Evolutionary conservation across 2,888 invertebrate species (phyloP), one percentile per base, ranked within the genome.

Genomic region (Amiota minor): DNA sequence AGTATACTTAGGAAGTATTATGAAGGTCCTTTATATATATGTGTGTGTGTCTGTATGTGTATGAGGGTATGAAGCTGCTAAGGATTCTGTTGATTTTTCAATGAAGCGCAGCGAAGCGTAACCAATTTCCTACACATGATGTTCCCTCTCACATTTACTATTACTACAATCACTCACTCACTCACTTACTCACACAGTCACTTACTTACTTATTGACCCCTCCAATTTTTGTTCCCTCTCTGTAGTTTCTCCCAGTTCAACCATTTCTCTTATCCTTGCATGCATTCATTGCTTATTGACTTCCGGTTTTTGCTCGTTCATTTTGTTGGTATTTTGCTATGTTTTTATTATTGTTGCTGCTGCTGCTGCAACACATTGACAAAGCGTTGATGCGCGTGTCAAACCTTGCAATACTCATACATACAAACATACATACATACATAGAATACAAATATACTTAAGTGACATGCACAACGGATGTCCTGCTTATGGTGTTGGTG

Each of bases 301-400:
- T 59, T 59, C 18, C 59, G 59, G 16, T 59, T 59, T 35, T 35
- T 35, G 18, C 18, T 18, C 16, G 6, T 56, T 56, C 16, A 56
- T 56, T 10, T 56, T 18, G 56, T 56, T 18, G 56, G 56, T 20
- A 20, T 56, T 18, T 56, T 56, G 56, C 56, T 18, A 10, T 18
- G 16, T n/a, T 18, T 56, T 56, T 56, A 20, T 56, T 6, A 35
- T 20, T 16, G 59, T 12, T 18, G 59, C 12, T 18, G 56, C 16
- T 47, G 64, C 23, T 23, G 10, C 70, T 67, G 50, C 62, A 45
- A 16, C 70, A 72, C 76, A 67, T 78, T 85, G 86, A 84, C 81
- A 83, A 85, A 84, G 83, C 83, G 83, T 81, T 84, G 83, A 83
- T 81, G 83, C 86, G 86, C 83, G 86, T 83, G 81, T 84, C 83